These are phyloP conservation scores for Holcopasites calliopsidis DNA, from an alignment of 1,140 invertebrate genomes.

Conservation along the genomic window DNA sequence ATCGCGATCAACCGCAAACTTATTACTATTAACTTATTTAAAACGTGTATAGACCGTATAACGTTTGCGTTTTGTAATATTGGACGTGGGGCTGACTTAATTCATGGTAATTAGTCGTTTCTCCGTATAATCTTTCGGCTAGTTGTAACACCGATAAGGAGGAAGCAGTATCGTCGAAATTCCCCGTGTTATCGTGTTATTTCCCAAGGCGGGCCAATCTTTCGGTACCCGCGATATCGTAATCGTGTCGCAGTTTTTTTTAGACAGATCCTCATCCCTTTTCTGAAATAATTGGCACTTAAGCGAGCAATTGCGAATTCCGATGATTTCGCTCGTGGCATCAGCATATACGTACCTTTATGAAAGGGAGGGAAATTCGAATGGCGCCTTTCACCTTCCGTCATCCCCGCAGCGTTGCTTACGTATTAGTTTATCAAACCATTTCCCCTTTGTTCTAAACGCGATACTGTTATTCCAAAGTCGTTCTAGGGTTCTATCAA, in stretches of 20 bases:
- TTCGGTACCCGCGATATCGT: constrained; percentile 41
- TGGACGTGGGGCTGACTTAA: not conserved
- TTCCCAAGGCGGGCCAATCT: constrained; percentile 59
- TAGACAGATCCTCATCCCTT: constrained; percentile 12
- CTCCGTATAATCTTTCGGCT: constrained; percentile 17
- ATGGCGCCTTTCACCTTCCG: not conserved
- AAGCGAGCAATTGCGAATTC: not conserved
- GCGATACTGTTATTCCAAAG: too few relatives aligned
- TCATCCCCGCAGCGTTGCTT: too few relatives aligned
- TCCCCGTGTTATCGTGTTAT: constrained; percentile 61
- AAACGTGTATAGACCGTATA: not conserved
- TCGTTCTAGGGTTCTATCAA: too few relatives aligned
- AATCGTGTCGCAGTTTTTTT: constrained; percentile 28
- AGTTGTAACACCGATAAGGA: constrained; percentile 46
- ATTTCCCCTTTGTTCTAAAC: too few relatives aligned
- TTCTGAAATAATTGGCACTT: constrained; percentile 1
- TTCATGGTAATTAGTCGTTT: constrained; percentile 14
- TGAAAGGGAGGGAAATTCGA: not conserved
- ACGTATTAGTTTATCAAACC: too few relatives aligned
- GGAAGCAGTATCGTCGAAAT: constrained; percentile 49
- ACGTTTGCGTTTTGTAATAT: too few relatives aligned
- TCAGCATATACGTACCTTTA: too few relatives aligned
- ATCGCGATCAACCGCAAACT: too few relatives aligned
- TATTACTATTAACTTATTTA: not conserved
- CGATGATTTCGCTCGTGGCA: not conserved